phyloP scores from a whole-genome alignment of 2,888 invertebrate species.

The Neria commutata region DNA sequence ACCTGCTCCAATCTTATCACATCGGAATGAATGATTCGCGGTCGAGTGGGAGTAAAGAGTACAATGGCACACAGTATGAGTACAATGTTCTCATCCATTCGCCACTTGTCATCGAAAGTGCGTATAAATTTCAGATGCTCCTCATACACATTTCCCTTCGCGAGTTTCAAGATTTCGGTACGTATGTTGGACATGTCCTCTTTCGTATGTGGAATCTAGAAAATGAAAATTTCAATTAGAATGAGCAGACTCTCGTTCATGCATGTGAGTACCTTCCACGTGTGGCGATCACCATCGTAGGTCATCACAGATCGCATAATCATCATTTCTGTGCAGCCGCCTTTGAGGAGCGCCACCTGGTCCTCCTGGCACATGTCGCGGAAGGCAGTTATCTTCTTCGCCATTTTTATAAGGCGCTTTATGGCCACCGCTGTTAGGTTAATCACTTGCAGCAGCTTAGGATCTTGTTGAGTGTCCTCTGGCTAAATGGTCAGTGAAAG shows the following conservation, averaged over 20 bases:
- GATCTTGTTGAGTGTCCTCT: slow-evolving; percentile 65
- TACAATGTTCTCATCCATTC: slow-evolving; percentile 87
- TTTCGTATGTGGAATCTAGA: slow-evolving; percentile 82
- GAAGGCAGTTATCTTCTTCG: slow-evolving; percentile 86
- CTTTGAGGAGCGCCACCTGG: slow-evolving; percentile 74
- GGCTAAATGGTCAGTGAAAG: too few species aligned
- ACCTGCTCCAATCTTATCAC: slow-evolving; percentile 87
- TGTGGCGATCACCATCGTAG: slow-evolving; percentile 83
- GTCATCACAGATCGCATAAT: slow-evolving; percentile 90
- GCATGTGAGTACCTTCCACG: slow-evolving; percentile 79
- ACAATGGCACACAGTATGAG: slow-evolving; percentile 89
- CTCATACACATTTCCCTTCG: slow-evolving; percentile 86
- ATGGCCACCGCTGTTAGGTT: slow-evolving; percentile 93
- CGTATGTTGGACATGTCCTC: slow-evolving; percentile 80
- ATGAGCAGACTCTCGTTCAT: not conserved
- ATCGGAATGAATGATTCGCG: slow-evolving; percentile 80
- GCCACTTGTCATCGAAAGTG: slow-evolving; percentile 84
- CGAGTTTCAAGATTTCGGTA: slow-evolving; percentile 88
- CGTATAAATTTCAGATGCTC: slow-evolving; percentile 85
- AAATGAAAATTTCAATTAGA: slow-evolving; percentile 21
- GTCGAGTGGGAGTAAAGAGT: slow-evolving; percentile 84
- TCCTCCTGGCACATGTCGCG: slow-evolving; percentile 94
- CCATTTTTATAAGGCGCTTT: slow-evolving; percentile 82
- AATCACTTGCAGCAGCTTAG: slow-evolving; percentile 80
- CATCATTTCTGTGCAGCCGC: slow-evolving; percentile 96